Conservation (phyloP, 2,113 vertebrate species). For the Leucosticte australis region DNA sequence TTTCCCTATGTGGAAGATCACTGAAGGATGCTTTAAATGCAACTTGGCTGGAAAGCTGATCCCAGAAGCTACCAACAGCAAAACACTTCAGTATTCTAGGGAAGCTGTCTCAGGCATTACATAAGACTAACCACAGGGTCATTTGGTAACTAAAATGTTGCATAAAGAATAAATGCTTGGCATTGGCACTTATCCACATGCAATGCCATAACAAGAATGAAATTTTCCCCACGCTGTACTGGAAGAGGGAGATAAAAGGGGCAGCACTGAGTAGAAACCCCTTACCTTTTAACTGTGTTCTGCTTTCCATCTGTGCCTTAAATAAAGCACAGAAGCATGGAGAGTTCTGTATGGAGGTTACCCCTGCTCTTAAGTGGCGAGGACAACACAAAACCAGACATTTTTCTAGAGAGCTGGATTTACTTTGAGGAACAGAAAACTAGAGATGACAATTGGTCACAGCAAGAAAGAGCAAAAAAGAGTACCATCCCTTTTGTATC, state of each 20-base stretch:
- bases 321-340: background rate
- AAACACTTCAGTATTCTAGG: background rate
- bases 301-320: background rate
- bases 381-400: background rate
- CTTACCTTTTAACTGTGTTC: background rate
- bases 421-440: background rate
- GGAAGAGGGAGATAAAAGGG: background rate
- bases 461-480: background rate
- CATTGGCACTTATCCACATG: background rate
- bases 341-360: background rate
- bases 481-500: background rate
- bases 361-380: background rate
- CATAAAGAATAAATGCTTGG: background rate
- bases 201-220: background rate
- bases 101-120: background rate
- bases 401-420: constrained; percentile 1
- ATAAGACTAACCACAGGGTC: background rate
- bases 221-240: background rate
- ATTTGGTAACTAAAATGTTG: background rate
- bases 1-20: background rate
- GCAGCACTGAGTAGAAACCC: background rate
- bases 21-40: background rate
- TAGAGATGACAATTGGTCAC: background rate
- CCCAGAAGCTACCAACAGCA: background rate
- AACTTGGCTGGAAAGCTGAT: background rate